A percentile compares a stretch with the other conserved stretches of the same genome.
Conservation (phyloP, 2,888 invertebrate genomes). For the Cheilosia impressa region DNA sequence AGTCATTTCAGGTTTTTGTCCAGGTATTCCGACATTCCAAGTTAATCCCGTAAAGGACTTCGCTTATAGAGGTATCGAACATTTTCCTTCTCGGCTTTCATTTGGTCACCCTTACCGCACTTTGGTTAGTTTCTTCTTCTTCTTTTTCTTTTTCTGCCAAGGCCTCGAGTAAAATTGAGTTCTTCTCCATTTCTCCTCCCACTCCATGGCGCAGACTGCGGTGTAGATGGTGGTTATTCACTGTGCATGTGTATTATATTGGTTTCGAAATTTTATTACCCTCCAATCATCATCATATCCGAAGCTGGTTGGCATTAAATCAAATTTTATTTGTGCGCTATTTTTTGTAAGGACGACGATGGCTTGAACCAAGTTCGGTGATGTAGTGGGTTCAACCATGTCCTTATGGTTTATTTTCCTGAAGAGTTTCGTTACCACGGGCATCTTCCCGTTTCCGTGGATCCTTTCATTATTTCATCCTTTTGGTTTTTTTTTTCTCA, state of each 20-base stretch:
- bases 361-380: slow-evolving; percentile 18
- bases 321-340: slow-evolving; percentile 43
- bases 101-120: slow-evolving; percentile 2
- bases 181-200: slow-evolving; percentile 12
- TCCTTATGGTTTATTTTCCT: slow-evolving; percentile 40
- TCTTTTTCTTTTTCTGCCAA: not conserved
- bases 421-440: slow-evolving; percentile 32
- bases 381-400: slow-evolving; percentile 7
- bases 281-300: slow-evolving; percentile 67
- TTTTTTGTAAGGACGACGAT: not conserved
- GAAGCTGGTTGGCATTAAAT: slow-evolving; percentile 56
- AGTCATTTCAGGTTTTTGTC: slow-evolving; percentile 43
- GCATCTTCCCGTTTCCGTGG: slow-evolving; percentile 38
- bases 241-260: slow-evolving; percentile 57
- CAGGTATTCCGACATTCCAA: slow-evolving; percentile 54
- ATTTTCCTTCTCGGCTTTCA: slow-evolving; percentile 15
- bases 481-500: not conserved
- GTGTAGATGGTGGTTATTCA: slow-evolving; percentile 5
- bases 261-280: slow-evolving; percentile 71
- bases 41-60: slow-evolving; percentile 64
- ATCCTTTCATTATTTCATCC: slow-evolving; percentile 14
- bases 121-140: not conserved
- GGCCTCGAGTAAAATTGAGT: slow-evolving; percentile 21
- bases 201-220: not conserved
- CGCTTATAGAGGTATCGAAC: slow-evolving; percentile 39